A percentile compares a stretch with the other conserved stretches of the same genome.
Conservation (phyloP, 2,113 vertebrate genomes). For the Sylvilagus bachmani region DNA sequence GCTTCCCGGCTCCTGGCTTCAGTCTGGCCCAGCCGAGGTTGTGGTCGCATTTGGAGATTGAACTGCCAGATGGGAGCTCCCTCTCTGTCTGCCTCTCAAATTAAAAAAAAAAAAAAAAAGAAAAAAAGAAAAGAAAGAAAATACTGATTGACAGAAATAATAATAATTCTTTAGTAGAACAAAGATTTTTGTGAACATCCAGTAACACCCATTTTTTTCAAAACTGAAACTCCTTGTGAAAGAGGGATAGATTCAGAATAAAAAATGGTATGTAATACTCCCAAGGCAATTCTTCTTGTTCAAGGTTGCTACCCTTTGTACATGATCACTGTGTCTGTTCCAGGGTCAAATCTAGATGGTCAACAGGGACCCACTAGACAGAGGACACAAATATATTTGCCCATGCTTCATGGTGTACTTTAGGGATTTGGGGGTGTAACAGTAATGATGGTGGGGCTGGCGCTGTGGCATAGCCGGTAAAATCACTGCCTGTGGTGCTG, state of each 20-base stretch:
- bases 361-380: neutral
- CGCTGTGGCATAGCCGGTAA: too few species aligned
- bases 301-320: neutral
- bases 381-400: neutral
- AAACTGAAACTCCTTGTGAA: slow-evolving; percentile 18
- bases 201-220: neutral
- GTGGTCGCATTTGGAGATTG: too few species aligned
- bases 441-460: neutral
- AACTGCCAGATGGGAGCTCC: too few species aligned
- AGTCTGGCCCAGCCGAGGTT: too few species aligned
- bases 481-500: too few species aligned
- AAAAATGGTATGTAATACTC: neutral
- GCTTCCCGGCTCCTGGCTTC: too few species aligned
- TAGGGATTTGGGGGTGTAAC: neutral
- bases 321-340: neutral
- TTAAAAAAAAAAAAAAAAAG: too few species aligned
- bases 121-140: too few species aligned
- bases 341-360: neutral
- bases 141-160: neutral
- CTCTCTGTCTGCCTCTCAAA: too few species aligned
- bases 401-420: neutral
- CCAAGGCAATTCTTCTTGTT: neutral
- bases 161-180: neutral
- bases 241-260: neutral
- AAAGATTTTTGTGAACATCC: neutral